Conservation (phyloP, 2,888 invertebrate species). For the Synanthedon myopaeformis region DNA sequence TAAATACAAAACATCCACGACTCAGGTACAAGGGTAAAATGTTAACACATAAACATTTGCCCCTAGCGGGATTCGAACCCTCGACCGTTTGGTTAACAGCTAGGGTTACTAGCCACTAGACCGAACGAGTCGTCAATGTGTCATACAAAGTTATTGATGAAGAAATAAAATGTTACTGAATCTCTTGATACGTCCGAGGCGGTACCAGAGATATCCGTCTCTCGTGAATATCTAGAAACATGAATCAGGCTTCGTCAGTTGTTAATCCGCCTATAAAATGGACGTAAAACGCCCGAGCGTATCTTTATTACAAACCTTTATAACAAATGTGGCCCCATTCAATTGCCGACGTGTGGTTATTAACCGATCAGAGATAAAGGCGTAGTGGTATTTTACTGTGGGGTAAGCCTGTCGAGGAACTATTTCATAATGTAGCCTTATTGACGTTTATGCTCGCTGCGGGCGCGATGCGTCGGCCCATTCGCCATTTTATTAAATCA, state of each 20-base stretch:
- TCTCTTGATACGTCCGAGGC: no score
- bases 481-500: neutral
- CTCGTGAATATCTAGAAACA: neutral
- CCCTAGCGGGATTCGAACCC: no score
- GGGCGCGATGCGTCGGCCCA: neutral
- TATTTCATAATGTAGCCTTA: neutral
- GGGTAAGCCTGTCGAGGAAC: neutral
- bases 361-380: constrained; percentile 17
- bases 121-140: no score
- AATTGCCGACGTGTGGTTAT: constrained; percentile 13
- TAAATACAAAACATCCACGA: no score
- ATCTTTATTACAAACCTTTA: constrained; percentile 12
- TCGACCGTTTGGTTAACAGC: no score
- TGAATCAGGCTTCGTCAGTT: neutral
- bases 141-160: no score
- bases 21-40: no score
- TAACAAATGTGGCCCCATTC: constrained; percentile 13
- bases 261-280: neutral
- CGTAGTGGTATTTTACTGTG: constrained; percentile 1
- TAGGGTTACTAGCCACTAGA: no score
- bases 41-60: no score
- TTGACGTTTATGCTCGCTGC: neutral
- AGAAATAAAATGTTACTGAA: no score
- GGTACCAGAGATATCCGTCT: neutral
- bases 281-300: constrained; percentile 7